A percentile compares a stretch with the other conserved stretches of the same genome.
Conservation (phyloP, 2,888 invertebrate genomes). For the Agrilus mali region DNA sequence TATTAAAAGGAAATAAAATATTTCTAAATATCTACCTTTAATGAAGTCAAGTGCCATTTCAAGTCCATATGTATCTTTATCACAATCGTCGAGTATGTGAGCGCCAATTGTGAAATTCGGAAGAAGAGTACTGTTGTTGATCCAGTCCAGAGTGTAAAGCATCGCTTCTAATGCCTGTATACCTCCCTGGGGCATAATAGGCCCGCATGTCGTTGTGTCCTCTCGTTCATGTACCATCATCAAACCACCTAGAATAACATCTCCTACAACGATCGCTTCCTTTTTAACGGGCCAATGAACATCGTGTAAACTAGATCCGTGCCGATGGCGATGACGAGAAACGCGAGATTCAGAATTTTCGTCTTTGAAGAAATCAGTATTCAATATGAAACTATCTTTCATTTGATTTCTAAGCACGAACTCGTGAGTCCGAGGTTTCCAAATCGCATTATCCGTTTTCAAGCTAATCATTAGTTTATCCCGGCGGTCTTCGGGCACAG, state of each 20-base stretch:
- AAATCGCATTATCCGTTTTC: too few species aligned
- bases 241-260: slow-evolving; percentile 76
- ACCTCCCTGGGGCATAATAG: slow-evolving; percentile 88
- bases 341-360: too few species aligned
- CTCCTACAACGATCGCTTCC: slow-evolving; percentile 78
- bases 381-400: too few species aligned
- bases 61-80: slow-evolving; percentile 88
- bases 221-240: slow-evolving; percentile 94
- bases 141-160: slow-evolving; percentile 77
- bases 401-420: too few species aligned
- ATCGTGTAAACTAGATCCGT: slow-evolving; percentile 14
- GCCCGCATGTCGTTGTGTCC: slow-evolving; percentile 78
- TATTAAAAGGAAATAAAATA: slow-evolving; percentile 1
- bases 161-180: slow-evolving; percentile 83
- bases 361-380: too few species aligned
- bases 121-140: slow-evolving; percentile 58
- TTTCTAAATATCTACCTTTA: slow-evolving; percentile 80
- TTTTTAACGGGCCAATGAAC: slow-evolving; percentile 69
- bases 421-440: too few species aligned
- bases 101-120: slow-evolving; percentile 75
- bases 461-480: too few species aligned
- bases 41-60: slow-evolving; percentile 96
- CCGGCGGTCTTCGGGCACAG: too few species aligned
- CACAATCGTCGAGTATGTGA: slow-evolving; percentile 86
- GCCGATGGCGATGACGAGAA: slow-evolving; percentile 9